These are phyloP conservation scores for Leguminivora glycinivorella DNA, from an alignment of 1,140 invertebrate species.

Conservation along the genomic window DNA sequence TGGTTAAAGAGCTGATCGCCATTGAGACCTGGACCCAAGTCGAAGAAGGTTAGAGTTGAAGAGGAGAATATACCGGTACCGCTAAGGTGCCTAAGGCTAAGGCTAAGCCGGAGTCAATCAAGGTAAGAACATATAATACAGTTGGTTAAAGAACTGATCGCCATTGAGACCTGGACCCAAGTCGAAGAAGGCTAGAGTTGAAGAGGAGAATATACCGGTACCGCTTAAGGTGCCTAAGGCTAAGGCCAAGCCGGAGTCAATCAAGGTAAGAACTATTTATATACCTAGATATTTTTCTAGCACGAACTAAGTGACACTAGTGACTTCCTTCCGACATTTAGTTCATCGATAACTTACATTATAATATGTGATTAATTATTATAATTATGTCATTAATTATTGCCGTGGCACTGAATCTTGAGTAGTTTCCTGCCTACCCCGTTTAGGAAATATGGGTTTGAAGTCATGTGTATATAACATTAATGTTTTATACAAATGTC, in stretches of 20 bases:
- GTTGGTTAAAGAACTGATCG: neutral
- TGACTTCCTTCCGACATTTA: no score
- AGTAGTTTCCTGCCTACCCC: no score
- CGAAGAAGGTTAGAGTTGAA: neutral
- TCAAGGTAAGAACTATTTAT: constrained; percentile 12
- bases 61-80: neutral
- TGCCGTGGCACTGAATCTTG: no score
- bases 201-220: neutral
- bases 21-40: neutral
- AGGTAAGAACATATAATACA: constrained; percentile 4
- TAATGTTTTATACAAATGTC: no score
- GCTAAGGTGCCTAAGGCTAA: neutral
- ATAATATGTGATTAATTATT: no score
- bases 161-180: neutral
- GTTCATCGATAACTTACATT: no score
- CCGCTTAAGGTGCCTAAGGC: neutral
- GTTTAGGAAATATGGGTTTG: no score
- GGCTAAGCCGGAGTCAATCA: neutral
- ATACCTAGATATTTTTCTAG: no score
- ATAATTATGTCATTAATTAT: no score
- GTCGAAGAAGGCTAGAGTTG: neutral
- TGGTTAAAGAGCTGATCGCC: neutral
- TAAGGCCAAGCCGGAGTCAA: neutral
- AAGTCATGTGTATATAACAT: no score
- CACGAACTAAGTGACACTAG: no score